These are phyloP conservation scores for Zygogramma bicolorata DNA, from an alignment of 2,888 invertebrate species.

Conservation along the genomic window DNA sequence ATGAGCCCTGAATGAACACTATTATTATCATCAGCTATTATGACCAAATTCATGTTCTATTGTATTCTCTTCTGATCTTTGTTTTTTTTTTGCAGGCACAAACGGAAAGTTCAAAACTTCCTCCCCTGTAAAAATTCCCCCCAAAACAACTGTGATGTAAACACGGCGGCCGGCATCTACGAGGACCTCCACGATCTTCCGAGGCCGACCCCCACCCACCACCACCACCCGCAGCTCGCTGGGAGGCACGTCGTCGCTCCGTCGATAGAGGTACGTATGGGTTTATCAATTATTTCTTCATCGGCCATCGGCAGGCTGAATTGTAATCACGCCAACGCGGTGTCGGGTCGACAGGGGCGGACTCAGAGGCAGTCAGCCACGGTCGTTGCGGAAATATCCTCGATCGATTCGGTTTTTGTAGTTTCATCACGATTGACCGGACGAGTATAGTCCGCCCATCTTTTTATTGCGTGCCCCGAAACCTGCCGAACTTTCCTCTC, in stretches of 20 bases:
- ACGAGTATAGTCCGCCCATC: too few species aligned
- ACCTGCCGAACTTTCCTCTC: too few species aligned
- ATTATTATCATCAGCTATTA: too few species aligned
- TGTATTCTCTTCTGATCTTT: too few species aligned
- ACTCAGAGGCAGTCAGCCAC: too few species aligned
- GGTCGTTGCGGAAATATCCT: too few species aligned
- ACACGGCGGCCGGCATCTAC: slow-evolving; percentile 76
- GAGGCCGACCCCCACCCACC: slow-evolving; percentile 66
- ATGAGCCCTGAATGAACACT: too few species aligned
- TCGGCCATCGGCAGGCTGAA: background rate
- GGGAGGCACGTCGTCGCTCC: slow-evolving; percentile 66
- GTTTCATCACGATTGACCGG: too few species aligned
- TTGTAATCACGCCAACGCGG: background rate
- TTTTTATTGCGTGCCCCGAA: too few species aligned
- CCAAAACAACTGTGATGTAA: slow-evolving; percentile 69
- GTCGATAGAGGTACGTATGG: slow-evolving; percentile 66
- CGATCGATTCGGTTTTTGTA: too few species aligned
- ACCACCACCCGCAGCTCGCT: slow-evolving; percentile 61
- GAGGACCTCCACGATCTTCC: slow-evolving; percentile 82
- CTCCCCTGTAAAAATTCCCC: slow-evolving; percentile 85
- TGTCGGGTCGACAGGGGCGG: background rate
- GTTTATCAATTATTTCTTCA: background rate
- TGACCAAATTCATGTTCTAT: too few species aligned
- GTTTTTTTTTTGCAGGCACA: slow-evolving; percentile 78
- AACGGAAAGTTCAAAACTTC: slow-evolving; percentile 87